Evolutionary conservation across 2,113 vertebrate genomes (phyloP).

Genomic region (Scatophagus argus): DNA sequence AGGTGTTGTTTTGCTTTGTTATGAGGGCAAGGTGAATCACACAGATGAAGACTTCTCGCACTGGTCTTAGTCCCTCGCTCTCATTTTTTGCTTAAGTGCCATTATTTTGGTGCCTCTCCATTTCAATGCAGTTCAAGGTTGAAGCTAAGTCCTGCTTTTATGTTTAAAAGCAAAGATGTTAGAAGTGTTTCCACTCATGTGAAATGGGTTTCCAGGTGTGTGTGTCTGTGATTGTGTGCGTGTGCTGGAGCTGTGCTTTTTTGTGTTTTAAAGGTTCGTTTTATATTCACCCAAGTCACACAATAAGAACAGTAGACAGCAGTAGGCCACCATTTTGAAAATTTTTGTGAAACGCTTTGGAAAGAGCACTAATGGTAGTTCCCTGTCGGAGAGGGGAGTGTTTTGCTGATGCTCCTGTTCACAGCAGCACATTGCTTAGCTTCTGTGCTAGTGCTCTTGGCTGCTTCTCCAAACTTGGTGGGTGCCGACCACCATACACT

Average conservation of each 20-base stretch:
- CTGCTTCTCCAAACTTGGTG: no score
- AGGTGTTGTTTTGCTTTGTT: slow-evolving; percentile 58
- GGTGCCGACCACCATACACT: no score
- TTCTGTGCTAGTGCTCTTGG: no score
- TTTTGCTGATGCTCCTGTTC: no score
- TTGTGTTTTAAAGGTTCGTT: no score
- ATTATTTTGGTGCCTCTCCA: slow-evolving; percentile 9
- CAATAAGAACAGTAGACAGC: no score
- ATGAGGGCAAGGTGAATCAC: slow-evolving; percentile 37
- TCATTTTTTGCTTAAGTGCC: neutral
- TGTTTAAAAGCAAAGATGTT: slow-evolving; percentile 8
- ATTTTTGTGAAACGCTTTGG: no score
- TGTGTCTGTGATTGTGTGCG: neutral
- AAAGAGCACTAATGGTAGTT: no score
- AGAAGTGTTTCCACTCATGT: neutral
- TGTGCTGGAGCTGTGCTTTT: neutral
- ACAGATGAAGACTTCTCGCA: slow-evolving; percentile 33
- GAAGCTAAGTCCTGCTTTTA: slow-evolving; percentile 1
- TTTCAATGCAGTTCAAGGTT: neutral
- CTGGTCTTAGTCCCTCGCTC: neutral
- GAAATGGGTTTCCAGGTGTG: neutral
- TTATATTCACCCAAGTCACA: no score
- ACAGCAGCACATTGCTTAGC: no score
- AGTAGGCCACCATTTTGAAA: no score
- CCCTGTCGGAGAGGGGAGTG: no score